Base-by-base conservation (phyloP, 2,888 invertebrate species). In the Diaprepes abbreviatus region DNA sequence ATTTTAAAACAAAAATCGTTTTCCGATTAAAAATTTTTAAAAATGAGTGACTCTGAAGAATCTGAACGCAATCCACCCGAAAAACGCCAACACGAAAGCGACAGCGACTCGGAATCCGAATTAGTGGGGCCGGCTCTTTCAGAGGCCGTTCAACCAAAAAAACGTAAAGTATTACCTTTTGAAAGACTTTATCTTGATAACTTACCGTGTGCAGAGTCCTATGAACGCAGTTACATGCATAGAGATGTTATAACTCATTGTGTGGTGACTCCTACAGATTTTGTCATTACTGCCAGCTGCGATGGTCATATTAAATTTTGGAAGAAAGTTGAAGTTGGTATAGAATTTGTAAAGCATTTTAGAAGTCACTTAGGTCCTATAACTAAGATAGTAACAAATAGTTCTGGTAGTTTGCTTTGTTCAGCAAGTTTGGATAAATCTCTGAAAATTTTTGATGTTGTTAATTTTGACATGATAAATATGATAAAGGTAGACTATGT, bases 291-390 rank as follows among this genome's bases (percentile, higher is more conserved):
- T 0, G 97, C 93, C 7, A 98, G 98, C 81, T 89, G 91, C 79
- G 99, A 99, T 87, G 99, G 99, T 0, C 97, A 98, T 83, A 90
- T 99, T 0, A 99, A 99, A 83, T 99, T 99, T 86, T 99, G 99
- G 99, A 99, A 99, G 82, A 98, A 97, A 85, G 91, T 89, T 85
- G 96, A 96, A 72, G 92, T 92, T 76, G 94, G 97, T 7, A 95
- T 99, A 78, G 99, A 99, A 83, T 99, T 99, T 87, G 98, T 99
- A 0, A 99, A 99, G 84, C 98, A 98, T 84, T 99, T 98, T 83
- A 89, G 98, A 36, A 94, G 95, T 75, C 98, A 99, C 86, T 71
- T 73, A 43, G 73, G 73, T 2, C 89, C 92, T 0, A 92, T 99
- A 63, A 91, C 92, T 60, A 92, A 93, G 67, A 87, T 98, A 68